Conservation (phyloP, 2,113 vertebrate species). For the Pelecanus crispus region DNA sequence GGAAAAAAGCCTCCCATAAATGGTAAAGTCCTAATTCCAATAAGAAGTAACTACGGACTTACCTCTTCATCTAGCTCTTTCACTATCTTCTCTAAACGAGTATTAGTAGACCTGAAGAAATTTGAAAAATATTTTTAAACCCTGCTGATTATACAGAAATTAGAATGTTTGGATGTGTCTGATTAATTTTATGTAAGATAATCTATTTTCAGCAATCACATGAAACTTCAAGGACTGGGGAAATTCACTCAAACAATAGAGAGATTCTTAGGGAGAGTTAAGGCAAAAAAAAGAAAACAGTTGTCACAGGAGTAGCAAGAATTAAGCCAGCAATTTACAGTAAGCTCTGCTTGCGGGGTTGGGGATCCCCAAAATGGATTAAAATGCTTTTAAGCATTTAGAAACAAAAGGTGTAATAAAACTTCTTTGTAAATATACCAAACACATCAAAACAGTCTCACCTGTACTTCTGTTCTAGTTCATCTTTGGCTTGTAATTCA, state of each 20-base stretch:
- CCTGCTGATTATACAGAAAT: background rate
- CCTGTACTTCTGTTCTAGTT: conserved; percentile 91
- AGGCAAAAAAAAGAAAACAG: background rate
- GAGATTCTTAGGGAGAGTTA: background rate
- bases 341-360: background rate
- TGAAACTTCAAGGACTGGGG: background rate
- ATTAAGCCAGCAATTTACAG: background rate
- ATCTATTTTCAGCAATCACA: background rate
- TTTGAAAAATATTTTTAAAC: conserved; percentile 46
- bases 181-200: background rate
- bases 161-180: background rate
- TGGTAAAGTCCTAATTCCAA: background rate
- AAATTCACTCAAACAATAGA: background rate
- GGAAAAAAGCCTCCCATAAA: background rate
- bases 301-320: background rate
- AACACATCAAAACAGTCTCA: conserved; percentile 53
- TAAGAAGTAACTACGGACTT: background rate
- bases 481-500: conserved; percentile 90
- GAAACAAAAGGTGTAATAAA: background rate
- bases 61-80: conserved; percentile 98
- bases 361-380: background rate
- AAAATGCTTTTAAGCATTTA: background rate
- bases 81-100: conserved; percentile 87
- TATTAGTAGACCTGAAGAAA: conserved; percentile 75
- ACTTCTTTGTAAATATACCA: background rate